phyloP scores from a whole-genome alignment of 2,797 vertebrate species.

The Pipistrellus pipistrellus region DNA sequence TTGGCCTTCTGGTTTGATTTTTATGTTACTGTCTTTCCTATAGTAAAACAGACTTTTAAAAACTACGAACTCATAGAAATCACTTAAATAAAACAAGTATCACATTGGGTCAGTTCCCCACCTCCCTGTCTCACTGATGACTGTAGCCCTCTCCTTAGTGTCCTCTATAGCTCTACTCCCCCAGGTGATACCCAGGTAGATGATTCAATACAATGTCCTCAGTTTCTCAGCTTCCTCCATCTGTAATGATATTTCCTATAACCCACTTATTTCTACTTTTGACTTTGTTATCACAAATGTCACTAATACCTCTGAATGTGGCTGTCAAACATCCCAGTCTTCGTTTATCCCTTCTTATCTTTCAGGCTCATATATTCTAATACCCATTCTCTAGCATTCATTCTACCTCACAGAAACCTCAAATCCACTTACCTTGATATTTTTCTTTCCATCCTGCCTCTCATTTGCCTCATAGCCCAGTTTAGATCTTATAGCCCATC shows the following conservation, averaged over 20 bases:
- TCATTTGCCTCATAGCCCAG: not conserved
- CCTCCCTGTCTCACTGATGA: not conserved
- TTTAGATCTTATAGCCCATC: not conserved
- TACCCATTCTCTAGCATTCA: not conserved
- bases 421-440: not conserved
- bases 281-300: not conserved
- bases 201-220: not conserved
- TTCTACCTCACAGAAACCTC: not conserved
- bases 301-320: not conserved
- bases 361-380: not conserved
- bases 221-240: not conserved
- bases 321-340: not conserved
- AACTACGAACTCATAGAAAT: not conserved
- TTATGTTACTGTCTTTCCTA: not conserved
- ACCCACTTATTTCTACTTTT: not conserved
- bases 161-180: not conserved
- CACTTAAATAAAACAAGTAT: not conserved
- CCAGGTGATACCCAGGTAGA: not conserved
- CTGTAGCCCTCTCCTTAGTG: not conserved
- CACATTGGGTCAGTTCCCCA: not conserved
- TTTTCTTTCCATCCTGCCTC: not conserved
- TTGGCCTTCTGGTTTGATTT: not conserved
- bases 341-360: not conserved
- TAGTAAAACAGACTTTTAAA: constrained; percentile 33
- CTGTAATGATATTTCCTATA: not conserved